Evolutionary conservation across 2,113 vertebrate genomes (phyloP).

Genomic region (Phyllopteryx taeniolatus): DNA sequence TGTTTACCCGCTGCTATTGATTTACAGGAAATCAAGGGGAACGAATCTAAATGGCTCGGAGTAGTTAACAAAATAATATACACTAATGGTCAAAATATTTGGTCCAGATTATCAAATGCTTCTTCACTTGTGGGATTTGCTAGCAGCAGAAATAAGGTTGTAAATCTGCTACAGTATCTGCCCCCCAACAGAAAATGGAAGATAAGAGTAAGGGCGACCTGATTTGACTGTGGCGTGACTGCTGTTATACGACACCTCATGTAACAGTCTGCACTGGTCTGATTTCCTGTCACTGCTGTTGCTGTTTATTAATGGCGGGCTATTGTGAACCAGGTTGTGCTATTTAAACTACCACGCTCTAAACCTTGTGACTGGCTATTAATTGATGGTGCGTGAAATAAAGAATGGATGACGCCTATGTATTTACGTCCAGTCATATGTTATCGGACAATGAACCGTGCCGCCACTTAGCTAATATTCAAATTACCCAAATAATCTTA

Average conservation of each 20-base stretch:
- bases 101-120: background rate
- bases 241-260: slow-evolving; percentile 62
- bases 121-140: background rate
- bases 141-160: background rate
- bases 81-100: slow-evolving; percentile 21
- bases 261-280: slow-evolving; percentile 58
- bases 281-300: slow-evolving; percentile 56
- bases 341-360: slow-evolving; percentile 6
- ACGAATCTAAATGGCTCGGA: slow-evolving; percentile 80
- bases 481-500: background rate
- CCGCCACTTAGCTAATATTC: background rate
- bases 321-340: slow-evolving; percentile 43
- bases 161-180: slow-evolving; percentile 5
- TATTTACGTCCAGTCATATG: slow-evolving; percentile 2
- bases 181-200: slow-evolving; percentile 15
- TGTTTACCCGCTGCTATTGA: slow-evolving; percentile 91
- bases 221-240: slow-evolving; percentile 34
- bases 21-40: slow-evolving; percentile 95
- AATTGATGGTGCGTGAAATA: slow-evolving; percentile 10
- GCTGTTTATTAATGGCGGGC: slow-evolving; percentile 60
- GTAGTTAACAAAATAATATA: slow-evolving; percentile 75
- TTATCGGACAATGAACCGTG: background rate
- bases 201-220: slow-evolving; percentile 14
- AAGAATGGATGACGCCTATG: slow-evolving; percentile 3
- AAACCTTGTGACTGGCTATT: slow-evolving; percentile 27